Conservation (phyloP, 2,888 invertebrate genomes). For the Aphidoletes aphidimyza region DNA sequence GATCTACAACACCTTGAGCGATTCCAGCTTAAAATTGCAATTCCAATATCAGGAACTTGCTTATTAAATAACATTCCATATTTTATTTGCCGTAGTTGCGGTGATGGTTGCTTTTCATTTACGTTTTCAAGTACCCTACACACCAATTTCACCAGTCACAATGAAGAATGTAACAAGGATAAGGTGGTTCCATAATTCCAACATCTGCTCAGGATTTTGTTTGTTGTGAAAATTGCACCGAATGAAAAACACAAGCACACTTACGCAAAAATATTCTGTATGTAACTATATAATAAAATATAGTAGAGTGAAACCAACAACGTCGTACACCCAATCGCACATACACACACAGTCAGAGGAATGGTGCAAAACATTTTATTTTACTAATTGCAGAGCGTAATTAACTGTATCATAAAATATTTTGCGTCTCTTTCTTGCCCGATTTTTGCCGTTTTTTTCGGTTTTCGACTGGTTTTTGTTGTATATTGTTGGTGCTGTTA, state of each 20-base stretch:
- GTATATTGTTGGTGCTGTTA: not conserved
- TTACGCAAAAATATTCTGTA: no score
- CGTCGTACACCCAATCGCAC: not conserved
- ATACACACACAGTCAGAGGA: not conserved
- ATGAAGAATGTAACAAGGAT: conserved; percentile 45
- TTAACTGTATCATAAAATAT: conserved; percentile 55
- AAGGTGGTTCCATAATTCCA: conserved; percentile 32
- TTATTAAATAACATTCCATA: conserved; percentile 48
- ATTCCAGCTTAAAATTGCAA: not conserved
- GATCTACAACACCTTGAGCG: not conserved
- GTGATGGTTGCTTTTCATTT: conserved; percentile 43
- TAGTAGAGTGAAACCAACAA: conserved; percentile 28
- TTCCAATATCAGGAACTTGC: conserved; percentile 30
- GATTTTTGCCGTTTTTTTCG: conserved; percentile 14
- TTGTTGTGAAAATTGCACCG: not conserved
- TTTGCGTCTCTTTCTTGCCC: conserved; percentile 22
- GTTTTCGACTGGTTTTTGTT: not conserved
- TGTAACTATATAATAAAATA: no score
- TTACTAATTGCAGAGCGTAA: conserved; percentile 52
- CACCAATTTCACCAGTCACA: not conserved
- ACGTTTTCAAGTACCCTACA: not conserved
- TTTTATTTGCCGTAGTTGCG: conserved; percentile 20
- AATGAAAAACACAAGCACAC: not conserved
- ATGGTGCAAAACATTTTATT: conserved; percentile 45
- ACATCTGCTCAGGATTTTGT: conserved; percentile 5